A percentile compares a stretch with the other conserved stretches of the same genome.
phyloP scores from a whole-genome alignment of 2,113 vertebrate genomes.

The Poeciliopsis occidentalis region DNA sequence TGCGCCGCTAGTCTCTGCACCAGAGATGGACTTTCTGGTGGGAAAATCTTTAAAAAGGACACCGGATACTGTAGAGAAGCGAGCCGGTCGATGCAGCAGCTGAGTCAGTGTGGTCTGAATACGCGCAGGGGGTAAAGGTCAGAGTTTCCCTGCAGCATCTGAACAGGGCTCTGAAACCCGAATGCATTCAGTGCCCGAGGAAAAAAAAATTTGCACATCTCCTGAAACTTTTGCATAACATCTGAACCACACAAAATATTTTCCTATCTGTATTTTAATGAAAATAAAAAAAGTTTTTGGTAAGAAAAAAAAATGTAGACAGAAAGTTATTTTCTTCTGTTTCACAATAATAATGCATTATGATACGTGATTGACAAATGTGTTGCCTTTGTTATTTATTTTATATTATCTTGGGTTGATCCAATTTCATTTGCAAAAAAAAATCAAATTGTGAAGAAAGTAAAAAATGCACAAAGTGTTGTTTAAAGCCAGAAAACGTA shows the following conservation, averaged over 20 bases:
- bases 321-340: not conserved
- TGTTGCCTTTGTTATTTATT: no score
- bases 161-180: not conserved
- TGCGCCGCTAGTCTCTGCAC: not conserved
- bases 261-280: no score
- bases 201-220: not conserved
- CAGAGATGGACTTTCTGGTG: slow-evolving; percentile 3
- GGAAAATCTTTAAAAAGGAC: slow-evolving; percentile 13
- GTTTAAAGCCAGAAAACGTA: no score
- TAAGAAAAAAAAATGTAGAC: no score
- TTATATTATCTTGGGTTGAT: no score
- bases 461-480: no score
- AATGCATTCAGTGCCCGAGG: not conserved
- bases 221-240: not conserved
- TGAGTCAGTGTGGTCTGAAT: not conserved
- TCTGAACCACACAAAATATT: not conserved
- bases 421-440: no score
- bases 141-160: not conserved
- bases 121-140: not conserved
- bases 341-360: not conserved
- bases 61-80: not conserved
- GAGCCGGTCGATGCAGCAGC: not conserved
- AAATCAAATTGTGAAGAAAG: no score
- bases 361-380: no score
- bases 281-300: not conserved